Evolutionary conservation across 2,797 vertebrate genomes (phyloP).

Genomic region (Borostomias antarcticus): DNA sequence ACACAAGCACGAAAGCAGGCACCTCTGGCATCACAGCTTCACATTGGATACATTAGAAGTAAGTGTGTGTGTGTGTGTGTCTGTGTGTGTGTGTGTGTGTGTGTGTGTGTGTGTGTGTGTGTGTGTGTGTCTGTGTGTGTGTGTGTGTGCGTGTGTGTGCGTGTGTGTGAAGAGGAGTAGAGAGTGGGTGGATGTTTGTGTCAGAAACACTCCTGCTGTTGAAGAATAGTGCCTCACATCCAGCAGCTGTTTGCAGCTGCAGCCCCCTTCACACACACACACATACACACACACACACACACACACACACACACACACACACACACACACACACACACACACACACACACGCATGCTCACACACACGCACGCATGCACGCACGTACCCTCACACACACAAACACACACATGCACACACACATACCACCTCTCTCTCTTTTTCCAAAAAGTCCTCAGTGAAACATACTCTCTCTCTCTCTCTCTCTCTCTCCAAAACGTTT

Average conservation of each 20-base stretch:
- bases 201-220: slow-evolving; percentile 5
- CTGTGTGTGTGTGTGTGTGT: not conserved
- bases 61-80: slow-evolving; percentile 1
- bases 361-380: too few relatives aligned
- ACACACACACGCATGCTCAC: too few relatives aligned
- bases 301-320: slow-evolving; percentile 5
- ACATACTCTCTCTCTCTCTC: not conserved
- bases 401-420: too few relatives aligned
- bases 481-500: not conserved
- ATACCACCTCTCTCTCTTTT: not conserved
- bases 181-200: not conserved
- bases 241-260: slow-evolving; percentile 7
- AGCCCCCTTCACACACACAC: slow-evolving; percentile 3
- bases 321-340: not conserved
- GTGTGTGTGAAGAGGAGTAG: slow-evolving; percentile 1
- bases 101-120: not conserved
- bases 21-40: too few relatives aligned
- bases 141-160: not conserved
- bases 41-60: too few relatives aligned
- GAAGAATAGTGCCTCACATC: not conserved
- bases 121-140: slow-evolving; percentile 5
- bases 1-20: too few relatives aligned
- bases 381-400: too few relatives aligned
- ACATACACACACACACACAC: slow-evolving; percentile 12
- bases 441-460: not conserved